Evolutionary conservation across 2,888 invertebrate species (phyloP), one percentile per base, ranked within the genome.

Genomic region (Anaspis maculata): DNA sequence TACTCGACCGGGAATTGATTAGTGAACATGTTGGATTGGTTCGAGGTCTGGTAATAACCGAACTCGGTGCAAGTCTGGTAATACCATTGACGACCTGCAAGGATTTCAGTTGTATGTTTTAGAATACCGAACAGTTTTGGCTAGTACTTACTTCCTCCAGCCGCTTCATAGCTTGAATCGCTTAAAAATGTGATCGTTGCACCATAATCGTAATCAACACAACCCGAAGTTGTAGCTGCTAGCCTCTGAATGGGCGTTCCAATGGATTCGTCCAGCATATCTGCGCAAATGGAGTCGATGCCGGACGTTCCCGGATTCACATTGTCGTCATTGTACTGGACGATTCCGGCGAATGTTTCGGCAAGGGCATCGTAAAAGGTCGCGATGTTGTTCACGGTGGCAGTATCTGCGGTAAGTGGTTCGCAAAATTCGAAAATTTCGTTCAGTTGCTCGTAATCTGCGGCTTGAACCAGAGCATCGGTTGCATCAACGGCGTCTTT

Each of bases 1-100:
- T 84, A 92, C 35, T 82, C 74, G 0, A 83, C 62, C 0, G 82
- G 76, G 46, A 92, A 89, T 15, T 72, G 66, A 52, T 82, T 70
- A 0, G 90, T 86, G 58, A 94, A 94, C 24, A 62, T 45, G 64
- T 74, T 68, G 2, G 69, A 66, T 36, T 70, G 69, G 3, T 71
- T 74, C 0, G 79, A 77, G 0, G 90, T 86, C 69, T 96, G 95
- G 64, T 82, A 96, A 64, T 86, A 96, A 15, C 94, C 95, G 60
- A 95, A 96, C 62, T 96, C 96, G 1, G 86, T 89, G 59, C 95
- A 96, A 0, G 94, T 94, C 66, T 95, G 95, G 61, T 91, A 95
- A 37, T 76, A 80, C 95, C 95, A 95, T 54, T 88, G 87, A n/a
- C n/a, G n/a, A n/a, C n/a, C n/a, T n/a, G n/a, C n/a, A n/a, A n/a